Percentiles rank a stretch among this genome's conserved stretches.
These are phyloP conservation scores for Lophius americanus DNA, from an alignment of 2,797 vertebrate genomes.

Conservation along the genomic window DNA sequence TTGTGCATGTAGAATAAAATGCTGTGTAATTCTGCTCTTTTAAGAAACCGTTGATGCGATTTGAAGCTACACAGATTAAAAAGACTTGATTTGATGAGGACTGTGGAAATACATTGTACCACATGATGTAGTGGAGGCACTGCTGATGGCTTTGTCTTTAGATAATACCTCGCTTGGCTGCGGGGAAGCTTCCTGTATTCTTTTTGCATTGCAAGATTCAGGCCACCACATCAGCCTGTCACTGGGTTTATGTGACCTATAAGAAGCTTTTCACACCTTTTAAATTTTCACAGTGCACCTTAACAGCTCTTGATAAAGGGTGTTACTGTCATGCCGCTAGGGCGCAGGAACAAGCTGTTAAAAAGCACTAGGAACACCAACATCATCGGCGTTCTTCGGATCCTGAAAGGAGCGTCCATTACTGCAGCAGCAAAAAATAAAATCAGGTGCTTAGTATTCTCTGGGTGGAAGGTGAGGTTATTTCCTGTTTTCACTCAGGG, in stretches of 20 bases:
- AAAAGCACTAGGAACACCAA: slow-evolving; percentile 57
- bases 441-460: slow-evolving; percentile 38
- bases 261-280: slow-evolving; percentile 70
- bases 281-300: slow-evolving; percentile 62
- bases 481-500: slow-evolving; percentile 37
- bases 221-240: slow-evolving; percentile 37
- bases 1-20: too few relatives aligned
- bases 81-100: too few relatives aligned
- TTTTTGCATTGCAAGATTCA: slow-evolving; percentile 31
- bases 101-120: too few relatives aligned
- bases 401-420: slow-evolving; percentile 41
- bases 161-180: slow-evolving; percentile 8
- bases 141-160: neutral
- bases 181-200: neutral
- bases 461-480: slow-evolving; percentile 14
- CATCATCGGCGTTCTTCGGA: slow-evolving; percentile 37
- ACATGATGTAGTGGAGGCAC: neutral
- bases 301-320: slow-evolving; percentile 67
- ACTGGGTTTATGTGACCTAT: slow-evolving; percentile 59
- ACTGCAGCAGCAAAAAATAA: slow-evolving; percentile 22
- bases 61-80: too few relatives aligned
- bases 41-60: too few relatives aligned
- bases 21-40: too few relatives aligned
- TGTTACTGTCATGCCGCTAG: slow-evolving; percentile 51
- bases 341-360: slow-evolving; percentile 65